A percentile compares a stretch with the other conserved stretches of the same genome.
Evolutionary conservation across 2,797 vertebrate genomes (phyloP).

Genomic region (Kryptolebias ocellatus): DNA sequence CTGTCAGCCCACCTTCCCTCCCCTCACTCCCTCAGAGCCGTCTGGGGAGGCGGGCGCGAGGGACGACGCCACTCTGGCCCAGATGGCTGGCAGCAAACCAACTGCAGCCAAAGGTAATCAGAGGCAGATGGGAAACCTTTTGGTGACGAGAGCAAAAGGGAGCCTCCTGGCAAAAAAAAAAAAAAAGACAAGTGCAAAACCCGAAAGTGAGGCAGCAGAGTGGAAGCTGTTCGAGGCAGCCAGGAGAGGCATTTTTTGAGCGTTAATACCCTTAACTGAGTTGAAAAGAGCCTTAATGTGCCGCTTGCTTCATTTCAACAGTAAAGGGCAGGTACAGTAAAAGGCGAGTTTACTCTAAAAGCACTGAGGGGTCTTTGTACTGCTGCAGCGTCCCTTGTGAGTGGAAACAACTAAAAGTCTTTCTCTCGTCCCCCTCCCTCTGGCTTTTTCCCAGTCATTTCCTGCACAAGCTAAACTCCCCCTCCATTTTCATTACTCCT

Average conservation of each 20-base stretch:
- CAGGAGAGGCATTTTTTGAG: constrained; percentile 66
- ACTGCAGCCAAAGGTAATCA: constrained; percentile 90
- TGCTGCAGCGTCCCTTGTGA: constrained; percentile 62
- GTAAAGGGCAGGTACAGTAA: constrained; percentile 54
- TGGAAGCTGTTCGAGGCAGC: constrained; percentile 60
- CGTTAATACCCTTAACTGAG: constrained; percentile 52
- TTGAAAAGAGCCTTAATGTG: constrained; percentile 44
- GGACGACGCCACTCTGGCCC: constrained; percentile 78
- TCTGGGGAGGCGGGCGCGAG: constrained; percentile 70
- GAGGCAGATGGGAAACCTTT: constrained; percentile 90
- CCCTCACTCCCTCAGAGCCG: constrained; percentile 56
- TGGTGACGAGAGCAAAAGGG: constrained; percentile 82
- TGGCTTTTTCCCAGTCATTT: constrained; percentile 80
- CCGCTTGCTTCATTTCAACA: constrained; percentile 46
- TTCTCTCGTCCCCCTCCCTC: constrained; percentile 69
- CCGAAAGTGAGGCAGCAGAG: constrained; percentile 58
- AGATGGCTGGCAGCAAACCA: constrained; percentile 83
- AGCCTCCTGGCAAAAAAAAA: constrained; percentile 72
- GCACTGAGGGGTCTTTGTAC: constrained; percentile 79
- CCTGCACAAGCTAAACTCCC: constrained; percentile 74
- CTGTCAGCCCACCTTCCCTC: constrained; percentile 36
- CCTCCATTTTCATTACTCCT: constrained; percentile 80
- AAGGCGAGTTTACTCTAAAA: constrained; percentile 59
- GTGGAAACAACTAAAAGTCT: constrained; percentile 73
- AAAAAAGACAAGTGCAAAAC: constrained; percentile 51